Base-by-base conservation (phyloP, 1,140 invertebrate genomes). In the Apis cerana region DNA sequence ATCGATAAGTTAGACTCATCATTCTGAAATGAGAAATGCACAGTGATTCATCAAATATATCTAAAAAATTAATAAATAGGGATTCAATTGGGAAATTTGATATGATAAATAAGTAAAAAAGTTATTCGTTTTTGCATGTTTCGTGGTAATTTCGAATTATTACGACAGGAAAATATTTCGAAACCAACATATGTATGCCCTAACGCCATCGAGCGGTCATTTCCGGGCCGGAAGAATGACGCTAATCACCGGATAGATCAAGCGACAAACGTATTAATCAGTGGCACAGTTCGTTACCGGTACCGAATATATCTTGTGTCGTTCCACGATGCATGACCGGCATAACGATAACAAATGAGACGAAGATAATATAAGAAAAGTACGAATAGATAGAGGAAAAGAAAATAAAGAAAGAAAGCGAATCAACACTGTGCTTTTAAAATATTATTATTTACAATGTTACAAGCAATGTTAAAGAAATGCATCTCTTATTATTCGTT, bases 221-320 rank as follows among this genome's bases (percentile, higher is more conserved):
- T 75, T 75, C 56, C 58, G 58, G 33, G 12, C 23, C 23, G 23
- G 15, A 74, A 54, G 59, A 79, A 15, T 19, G 69, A 74, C 69
- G 69, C 33, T 75, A 68, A 75, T 81, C 72, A 54, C 54, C 62
- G 71, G 72, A 75, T 81, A 81, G 56, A 81, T 81, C 64, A 54
- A 23, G 54, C 74, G 62, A 81, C 65, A 68, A 75, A 75, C 64
- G 62, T 75, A 75, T 75, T 81, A 75, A 61, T 62, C 58, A 75
- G 71, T 54, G 58, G 58, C 58, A 15, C 15, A 11, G 69, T 27
- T 71, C 52, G 69, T 33, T 75, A 48, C 58, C 58, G 71, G 71
- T 61, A 48, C 71, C 21, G 21, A 70, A 50, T 54, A 54, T 71
- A 50, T 27, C 13, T 9, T n/a, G 71, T 75, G 48, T 75, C 71